Conservation (phyloP, 92 coral and sea anemone species). For the Heteractis magnifica region DNA sequence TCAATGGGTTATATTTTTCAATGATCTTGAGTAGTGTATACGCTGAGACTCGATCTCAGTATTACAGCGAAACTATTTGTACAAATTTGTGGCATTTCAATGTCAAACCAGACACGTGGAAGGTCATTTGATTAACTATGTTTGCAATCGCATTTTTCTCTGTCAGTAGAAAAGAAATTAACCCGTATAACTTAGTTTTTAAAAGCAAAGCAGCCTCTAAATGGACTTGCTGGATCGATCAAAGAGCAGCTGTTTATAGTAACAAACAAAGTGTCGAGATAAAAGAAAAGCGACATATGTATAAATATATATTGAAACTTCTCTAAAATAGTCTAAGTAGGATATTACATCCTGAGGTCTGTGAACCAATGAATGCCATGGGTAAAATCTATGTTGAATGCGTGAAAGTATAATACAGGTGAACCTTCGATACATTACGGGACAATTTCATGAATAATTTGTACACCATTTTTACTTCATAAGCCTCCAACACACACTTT, state of each 20-base stretch:
- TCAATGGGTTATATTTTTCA: background rate
- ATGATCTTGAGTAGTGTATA: background rate
- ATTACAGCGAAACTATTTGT: too few relatives aligned
- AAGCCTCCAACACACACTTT: background rate
- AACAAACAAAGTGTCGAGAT: background rate
- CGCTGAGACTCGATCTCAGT: too few relatives aligned
- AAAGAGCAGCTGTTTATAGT: constrained; percentile 1
- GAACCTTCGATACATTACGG: background rate
- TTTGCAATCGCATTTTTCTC: background rate
- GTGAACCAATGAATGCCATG: background rate
- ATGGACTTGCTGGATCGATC: background rate
- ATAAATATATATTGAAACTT: background rate
- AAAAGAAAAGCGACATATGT: background rate
- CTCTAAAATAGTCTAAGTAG: too few relatives aligned
- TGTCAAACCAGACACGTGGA: too few relatives aligned
- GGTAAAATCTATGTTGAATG: background rate
- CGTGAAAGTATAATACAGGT: background rate
- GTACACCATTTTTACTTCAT: background rate
- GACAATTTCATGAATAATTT: constrained; percentile 1
- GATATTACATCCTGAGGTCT: background rate
- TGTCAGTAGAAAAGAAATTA: too few relatives aligned
- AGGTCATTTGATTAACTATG: too few relatives aligned
- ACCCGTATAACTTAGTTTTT: too few relatives aligned
- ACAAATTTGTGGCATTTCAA: too few relatives aligned
- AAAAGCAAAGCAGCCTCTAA: too few relatives aligned